A percentile compares a stretch with the other conserved stretches of the same genome.
phyloP scores from a whole-genome alignment of 2,113 vertebrate genomes.

The Passer montanus region DNA sequence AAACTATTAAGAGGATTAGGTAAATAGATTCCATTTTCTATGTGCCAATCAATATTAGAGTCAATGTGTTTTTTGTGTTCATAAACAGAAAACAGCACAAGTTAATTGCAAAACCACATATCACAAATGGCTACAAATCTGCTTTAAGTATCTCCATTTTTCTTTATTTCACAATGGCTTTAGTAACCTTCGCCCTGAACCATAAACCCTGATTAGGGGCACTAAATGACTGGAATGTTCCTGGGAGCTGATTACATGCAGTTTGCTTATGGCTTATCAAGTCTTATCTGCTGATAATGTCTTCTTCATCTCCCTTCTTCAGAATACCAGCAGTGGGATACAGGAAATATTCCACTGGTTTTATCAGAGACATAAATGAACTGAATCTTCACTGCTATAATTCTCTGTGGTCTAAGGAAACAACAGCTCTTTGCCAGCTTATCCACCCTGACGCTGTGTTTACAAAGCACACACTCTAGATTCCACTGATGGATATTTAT shows the following conservation, averaged over 20 bases:
- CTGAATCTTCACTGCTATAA: neutral
- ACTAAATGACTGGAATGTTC: neutral
- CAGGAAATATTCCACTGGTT: neutral
- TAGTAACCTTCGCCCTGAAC: neutral
- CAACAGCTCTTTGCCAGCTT: neutral
- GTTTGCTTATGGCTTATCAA: neutral
- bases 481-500: neutral
- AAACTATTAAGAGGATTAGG: conserved; percentile 1
- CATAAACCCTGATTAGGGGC: conserved; percentile 6
- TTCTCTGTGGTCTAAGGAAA: neutral
- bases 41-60: neutral
- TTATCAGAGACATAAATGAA: neutral
- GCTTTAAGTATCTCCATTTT: neutral
- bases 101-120: neutral
- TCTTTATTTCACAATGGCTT: conserved; percentile 5
- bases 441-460: neutral
- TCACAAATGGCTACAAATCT: neutral
- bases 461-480: neutral
- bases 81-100: neutral
- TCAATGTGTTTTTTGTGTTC: neutral
- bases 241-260: neutral
- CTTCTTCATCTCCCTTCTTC: neutral
- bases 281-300: neutral
- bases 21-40: conserved; percentile 23
- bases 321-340: neutral